Evolutionary conservation across 2,797 vertebrate species (phyloP).

Genomic region (Champsocephalus esox): DNA sequence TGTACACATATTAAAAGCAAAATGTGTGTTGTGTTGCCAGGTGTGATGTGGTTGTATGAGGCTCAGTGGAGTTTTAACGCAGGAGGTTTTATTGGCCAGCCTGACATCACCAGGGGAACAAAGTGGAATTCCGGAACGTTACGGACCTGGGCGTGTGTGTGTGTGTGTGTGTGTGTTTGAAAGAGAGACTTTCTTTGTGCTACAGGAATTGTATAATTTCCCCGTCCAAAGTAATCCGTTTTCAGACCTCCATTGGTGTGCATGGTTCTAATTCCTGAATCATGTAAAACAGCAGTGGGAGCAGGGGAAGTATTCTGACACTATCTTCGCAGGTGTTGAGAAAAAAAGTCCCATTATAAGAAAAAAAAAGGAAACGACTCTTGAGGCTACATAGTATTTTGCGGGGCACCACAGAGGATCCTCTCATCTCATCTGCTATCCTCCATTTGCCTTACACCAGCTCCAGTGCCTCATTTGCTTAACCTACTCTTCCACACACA

Average conservation of each 20-base stretch:
- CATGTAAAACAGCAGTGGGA: slow-evolving; percentile 10
- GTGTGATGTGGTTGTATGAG: slow-evolving; percentile 72
- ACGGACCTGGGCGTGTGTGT: slow-evolving; percentile 20
- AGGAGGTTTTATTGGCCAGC: slow-evolving; percentile 68
- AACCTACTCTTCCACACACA: slow-evolving; percentile 19
- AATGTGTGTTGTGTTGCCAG: slow-evolving; percentile 77
- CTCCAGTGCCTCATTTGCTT: slow-evolving; percentile 62
- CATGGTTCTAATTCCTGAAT: slow-evolving; percentile 9
- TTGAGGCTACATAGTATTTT: slow-evolving; percentile 21
- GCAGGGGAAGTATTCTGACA: slow-evolving; percentile 8
- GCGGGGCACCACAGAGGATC: slow-evolving; percentile 18
- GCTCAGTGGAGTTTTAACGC: slow-evolving; percentile 75
- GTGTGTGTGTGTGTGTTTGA: slow-evolving; percentile 11
- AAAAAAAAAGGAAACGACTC: slow-evolving; percentile 36
- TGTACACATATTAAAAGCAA: slow-evolving; percentile 57
- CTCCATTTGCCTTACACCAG: slow-evolving; percentile 54
- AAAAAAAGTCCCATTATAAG: background rate
- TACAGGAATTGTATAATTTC: slow-evolving; percentile 23
- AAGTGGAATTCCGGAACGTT: slow-evolving; percentile 75
- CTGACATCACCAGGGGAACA: slow-evolving; percentile 76
- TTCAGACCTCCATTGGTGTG: slow-evolving; percentile 2
- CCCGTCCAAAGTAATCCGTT: slow-evolving; percentile 38
- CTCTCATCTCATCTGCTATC: slow-evolving; percentile 49
- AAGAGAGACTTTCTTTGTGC: background rate
- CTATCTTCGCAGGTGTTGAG: slow-evolving; percentile 19